Evolutionary conservation across 2,113 vertebrate species (phyloP), one percentile per base, ranked within the genome.

Genomic region (Plectropomus leopardus): DNA sequence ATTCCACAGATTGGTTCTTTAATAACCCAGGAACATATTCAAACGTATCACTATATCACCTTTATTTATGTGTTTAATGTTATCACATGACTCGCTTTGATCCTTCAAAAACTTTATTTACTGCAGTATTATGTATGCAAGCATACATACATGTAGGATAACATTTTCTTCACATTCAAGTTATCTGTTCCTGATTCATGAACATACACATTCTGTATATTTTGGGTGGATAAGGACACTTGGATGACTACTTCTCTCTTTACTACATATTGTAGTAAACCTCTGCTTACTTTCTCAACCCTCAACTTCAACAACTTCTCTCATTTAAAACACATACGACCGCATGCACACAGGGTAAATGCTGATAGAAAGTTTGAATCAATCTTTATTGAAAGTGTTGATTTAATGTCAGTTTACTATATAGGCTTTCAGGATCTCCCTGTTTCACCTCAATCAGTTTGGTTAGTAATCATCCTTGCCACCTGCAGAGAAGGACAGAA

Each of bases 301-400:
- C n/a, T 44, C 36, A 57, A 48, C n/a, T 47, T 42, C 26, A 73
- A 28, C 17, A 9, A 44, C 11, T 15, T 65, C 34, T 28, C 17
- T 8, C n/a, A n/a, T n/a, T 60, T 60, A 54, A 51, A 83, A 78
- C 1, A 30, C 48, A 79, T 28, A 86, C 8, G 53, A 57, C 8
- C 61, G 7, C 34, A 76, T 47, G 16, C 8, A 80, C 69, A 89
- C 71, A 68, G 26, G 59, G 6, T 32, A 78, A 69, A 34, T 78
- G 66, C 57, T 74, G 73, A 76, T 42, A 72, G 21, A 76, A 88
- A 79, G 79, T 30, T 82, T 83, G 24, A 88, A 76, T 78, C 13
- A 85, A 63, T 87, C 51, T 92, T 88, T 90, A 86, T 90, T 87
- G 48, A 72, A 87, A 69, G 6, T 34, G 8, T 85, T 54, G 44